Evolutionary conservation across 37 sponge, comb jelly and placozoan genomes (phyloP).

Genomic region (Hormiphora californensis): DNA sequence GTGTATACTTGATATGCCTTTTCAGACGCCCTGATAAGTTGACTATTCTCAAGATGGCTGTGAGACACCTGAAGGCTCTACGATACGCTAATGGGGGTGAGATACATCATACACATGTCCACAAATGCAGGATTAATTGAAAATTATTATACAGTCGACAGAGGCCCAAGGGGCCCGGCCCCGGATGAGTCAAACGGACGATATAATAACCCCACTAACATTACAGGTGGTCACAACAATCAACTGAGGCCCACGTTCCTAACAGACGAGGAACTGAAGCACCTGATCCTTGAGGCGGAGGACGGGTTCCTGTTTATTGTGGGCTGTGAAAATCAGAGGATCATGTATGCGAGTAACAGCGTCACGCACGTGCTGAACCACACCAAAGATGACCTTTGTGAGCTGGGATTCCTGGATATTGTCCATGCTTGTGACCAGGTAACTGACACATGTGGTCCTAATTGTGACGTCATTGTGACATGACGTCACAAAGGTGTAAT

Average conservation of each 20-base stretch:
- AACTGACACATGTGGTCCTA: no score
- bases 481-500: no score
- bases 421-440: constrained; percentile 49
- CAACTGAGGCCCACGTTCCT: constrained; percentile 41
- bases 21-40: constrained; percentile 70
- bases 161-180: no score
- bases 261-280: constrained; percentile 82
- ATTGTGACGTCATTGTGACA: no score
- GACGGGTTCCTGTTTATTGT: constrained; percentile 87
- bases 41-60: constrained; percentile 85
- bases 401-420: constrained; percentile 53
- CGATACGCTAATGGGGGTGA: constrained; percentile 64
- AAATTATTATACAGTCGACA: no score
- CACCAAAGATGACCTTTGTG: constrained; percentile 39
- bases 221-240: constrained; percentile 32
- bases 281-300: constrained; percentile 84
- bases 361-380: constrained; percentile 63
- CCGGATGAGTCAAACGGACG: no score
- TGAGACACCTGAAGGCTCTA: constrained; percentile 81
- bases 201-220: no score
- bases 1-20: neutral
- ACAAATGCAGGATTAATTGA: no score
- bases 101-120: no score
- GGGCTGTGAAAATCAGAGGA: constrained; percentile 63
- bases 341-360: constrained; percentile 78